Evolutionary conservation across 2,888 invertebrate species (phyloP).

Genomic region (Melangyna quadrimaculata): DNA sequence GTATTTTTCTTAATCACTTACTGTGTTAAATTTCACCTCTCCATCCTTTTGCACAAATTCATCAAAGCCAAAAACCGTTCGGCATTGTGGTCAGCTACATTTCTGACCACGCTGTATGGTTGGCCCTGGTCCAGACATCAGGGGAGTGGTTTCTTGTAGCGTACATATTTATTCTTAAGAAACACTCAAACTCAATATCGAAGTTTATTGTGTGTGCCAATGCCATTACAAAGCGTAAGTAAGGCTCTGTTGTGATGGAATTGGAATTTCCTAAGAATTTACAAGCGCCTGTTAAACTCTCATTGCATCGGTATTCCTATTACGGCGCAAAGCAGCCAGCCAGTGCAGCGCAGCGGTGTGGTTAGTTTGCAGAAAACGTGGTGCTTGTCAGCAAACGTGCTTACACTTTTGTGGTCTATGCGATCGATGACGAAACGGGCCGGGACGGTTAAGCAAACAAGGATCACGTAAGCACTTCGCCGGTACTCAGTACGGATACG

Average conservation of each 20-base stretch:
- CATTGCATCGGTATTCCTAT: slow-evolving; percentile 61
- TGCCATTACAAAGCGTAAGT: slow-evolving; percentile 42
- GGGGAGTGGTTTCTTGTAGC: background rate
- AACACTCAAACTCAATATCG: slow-evolving; percentile 4
- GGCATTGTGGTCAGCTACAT: background rate
- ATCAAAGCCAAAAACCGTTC: slow-evolving; percentile 21
- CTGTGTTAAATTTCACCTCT: slow-evolving; percentile 34
- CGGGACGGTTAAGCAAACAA: slow-evolving; percentile 26
- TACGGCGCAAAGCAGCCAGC: slow-evolving; percentile 9
- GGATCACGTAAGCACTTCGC: slow-evolving; percentile 56
- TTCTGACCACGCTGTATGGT: background rate
- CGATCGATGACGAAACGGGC: slow-evolving; percentile 35
- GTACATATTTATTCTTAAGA: slow-evolving; percentile 14
- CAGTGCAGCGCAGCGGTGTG: background rate
- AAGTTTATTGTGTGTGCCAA: slow-evolving; percentile 9
- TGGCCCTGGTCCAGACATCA: slow-evolving; percentile 12
- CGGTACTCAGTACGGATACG: slow-evolving; percentile 14
- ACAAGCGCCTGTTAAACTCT: slow-evolving; percentile 65
- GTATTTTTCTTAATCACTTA: slow-evolving; percentile 53
- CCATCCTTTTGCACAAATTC: background rate
- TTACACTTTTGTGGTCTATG: slow-evolving; percentile 57
- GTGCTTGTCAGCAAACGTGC: slow-evolving; percentile 50
- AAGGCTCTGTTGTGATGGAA: background rate
- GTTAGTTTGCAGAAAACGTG: slow-evolving; percentile 46
- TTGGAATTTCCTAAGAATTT: slow-evolving; percentile 64